Evolutionary conservation across 2,888 invertebrate species (phyloP).

Genomic region (Deilephila porcellus): DNA sequence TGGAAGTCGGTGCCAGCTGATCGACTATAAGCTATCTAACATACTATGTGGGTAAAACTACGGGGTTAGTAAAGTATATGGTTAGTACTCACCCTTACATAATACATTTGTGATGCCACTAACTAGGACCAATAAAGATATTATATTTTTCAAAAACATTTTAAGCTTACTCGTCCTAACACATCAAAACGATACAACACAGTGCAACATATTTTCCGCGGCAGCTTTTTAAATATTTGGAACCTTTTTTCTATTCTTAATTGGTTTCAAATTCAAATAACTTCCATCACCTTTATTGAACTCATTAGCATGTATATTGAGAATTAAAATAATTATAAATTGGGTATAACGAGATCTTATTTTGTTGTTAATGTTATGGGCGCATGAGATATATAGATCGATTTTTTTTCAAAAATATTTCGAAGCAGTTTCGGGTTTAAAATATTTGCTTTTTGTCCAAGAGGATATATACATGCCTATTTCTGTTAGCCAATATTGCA

Average conservation of each 20-base stretch:
- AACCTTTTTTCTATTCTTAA: background rate
- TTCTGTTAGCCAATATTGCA: too few relatives aligned
- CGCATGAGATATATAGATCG: too few relatives aligned
- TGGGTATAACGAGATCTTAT: background rate
- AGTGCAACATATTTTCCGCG: background rate
- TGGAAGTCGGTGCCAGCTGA: too few relatives aligned
- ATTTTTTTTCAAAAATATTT: too few relatives aligned
- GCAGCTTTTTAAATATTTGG: background rate
- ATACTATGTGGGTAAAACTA: too few relatives aligned
- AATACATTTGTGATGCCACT: background rate
- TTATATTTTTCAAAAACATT: slow-evolving; percentile 10
- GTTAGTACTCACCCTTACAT: slow-evolving; percentile 7
- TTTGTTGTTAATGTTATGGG: too few relatives aligned
- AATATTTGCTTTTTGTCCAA: too few relatives aligned
- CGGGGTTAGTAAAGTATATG: background rate
- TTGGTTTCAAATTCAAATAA: background rate
- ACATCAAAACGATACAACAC: background rate
- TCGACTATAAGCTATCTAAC: too few relatives aligned
- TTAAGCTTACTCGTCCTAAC: background rate
- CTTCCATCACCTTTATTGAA: background rate
- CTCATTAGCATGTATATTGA: background rate
- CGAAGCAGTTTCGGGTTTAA: too few relatives aligned
- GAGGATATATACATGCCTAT: too few relatives aligned
- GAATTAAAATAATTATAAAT: background rate
- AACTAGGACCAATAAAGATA: background rate